These are phyloP conservation scores for Stenichneumon culpator DNA, from an alignment of 2,888 invertebrate species.

Conservation along the genomic window DNA sequence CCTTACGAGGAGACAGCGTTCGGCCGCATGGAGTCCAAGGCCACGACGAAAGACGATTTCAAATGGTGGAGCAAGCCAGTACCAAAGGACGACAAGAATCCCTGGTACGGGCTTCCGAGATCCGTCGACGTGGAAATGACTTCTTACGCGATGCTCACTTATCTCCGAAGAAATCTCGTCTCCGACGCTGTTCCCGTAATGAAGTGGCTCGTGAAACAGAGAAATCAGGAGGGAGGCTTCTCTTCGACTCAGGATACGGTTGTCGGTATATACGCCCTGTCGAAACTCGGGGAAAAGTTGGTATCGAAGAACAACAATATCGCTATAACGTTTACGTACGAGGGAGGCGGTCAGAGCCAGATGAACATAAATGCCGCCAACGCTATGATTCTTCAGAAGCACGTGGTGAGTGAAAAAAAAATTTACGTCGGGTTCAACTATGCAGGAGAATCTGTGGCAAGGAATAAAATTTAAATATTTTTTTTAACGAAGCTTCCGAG, in stretches of 20 bases:
- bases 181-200: constrained; percentile 88
- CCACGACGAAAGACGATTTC: constrained; percentile 86
- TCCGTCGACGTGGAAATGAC: constrained; percentile 95
- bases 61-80: constrained; percentile 93
- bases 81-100: constrained; percentile 87
- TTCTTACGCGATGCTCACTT: constrained; percentile 93
- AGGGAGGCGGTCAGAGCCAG: constrained; percentile 86
- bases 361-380: constrained; percentile 92
- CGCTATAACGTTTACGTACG: constrained; percentile 86
- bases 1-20: constrained; percentile 89
- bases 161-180: constrained; percentile 86
- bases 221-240: constrained; percentile 90
- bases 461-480: background rate
- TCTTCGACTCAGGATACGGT: constrained; percentile 92
- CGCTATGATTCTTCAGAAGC: constrained; percentile 93
- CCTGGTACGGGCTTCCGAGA: constrained; percentile 89
- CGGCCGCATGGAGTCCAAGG: constrained; percentile 87
- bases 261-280: constrained; percentile 90
- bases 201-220: constrained; percentile 90
- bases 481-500: constrained; percentile 84
- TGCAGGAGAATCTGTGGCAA: background rate
- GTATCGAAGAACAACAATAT: constrained; percentile 86
- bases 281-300: constrained; percentile 88
- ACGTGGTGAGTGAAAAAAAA: constrained; percentile 87
- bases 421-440: background rate